These are phyloP conservation scores for Scaptodrosophila latifasciaeformis DNA, from an alignment of 2,888 invertebrate genomes.

Conservation along the genomic window DNA sequence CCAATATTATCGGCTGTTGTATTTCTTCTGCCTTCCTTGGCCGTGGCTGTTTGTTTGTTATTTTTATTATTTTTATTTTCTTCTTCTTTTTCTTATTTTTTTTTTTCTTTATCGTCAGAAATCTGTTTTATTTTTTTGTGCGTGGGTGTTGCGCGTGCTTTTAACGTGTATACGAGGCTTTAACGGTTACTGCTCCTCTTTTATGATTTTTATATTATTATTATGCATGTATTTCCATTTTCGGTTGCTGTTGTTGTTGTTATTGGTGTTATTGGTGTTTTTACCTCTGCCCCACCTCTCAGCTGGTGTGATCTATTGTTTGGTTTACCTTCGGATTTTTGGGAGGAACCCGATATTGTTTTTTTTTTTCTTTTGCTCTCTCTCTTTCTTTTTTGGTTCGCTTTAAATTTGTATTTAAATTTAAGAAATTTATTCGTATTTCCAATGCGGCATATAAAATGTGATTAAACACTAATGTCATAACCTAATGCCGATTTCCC, in stretches of 20 bases:
- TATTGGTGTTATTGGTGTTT: not conserved
- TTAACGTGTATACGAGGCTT: conserved; percentile 66
- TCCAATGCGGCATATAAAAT: not conserved
- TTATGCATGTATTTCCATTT: conserved; percentile 64
- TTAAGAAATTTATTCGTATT: conserved; percentile 31
- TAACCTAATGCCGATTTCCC: no score
- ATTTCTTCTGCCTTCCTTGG: no score
- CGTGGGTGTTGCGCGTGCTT: conserved; percentile 68
- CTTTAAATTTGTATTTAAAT: conserved; percentile 25
- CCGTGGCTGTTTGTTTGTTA: conserved; percentile 36
- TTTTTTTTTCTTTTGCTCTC: not conserved
- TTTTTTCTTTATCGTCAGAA: conserved; percentile 7
- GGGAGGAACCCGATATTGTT: no score
- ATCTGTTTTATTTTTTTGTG: conserved; percentile 15
- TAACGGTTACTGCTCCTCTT: conserved; percentile 62
- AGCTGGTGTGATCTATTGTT: conserved; percentile 52
- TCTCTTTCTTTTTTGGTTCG: not conserved
- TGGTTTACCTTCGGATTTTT: conserved; percentile 31
- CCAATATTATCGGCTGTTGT: conserved; percentile 50
- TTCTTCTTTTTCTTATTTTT: conserved; percentile 7
- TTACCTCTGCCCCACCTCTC: no score
- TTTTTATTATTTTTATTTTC: conserved; percentile 29
- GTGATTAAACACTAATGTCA: not conserved
- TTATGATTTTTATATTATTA: conserved; percentile 65
- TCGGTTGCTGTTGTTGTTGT: conserved; percentile 14